phyloP scores from a whole-genome alignment of 1,140 invertebrate genomes.

The Bombyx mori region DNA sequence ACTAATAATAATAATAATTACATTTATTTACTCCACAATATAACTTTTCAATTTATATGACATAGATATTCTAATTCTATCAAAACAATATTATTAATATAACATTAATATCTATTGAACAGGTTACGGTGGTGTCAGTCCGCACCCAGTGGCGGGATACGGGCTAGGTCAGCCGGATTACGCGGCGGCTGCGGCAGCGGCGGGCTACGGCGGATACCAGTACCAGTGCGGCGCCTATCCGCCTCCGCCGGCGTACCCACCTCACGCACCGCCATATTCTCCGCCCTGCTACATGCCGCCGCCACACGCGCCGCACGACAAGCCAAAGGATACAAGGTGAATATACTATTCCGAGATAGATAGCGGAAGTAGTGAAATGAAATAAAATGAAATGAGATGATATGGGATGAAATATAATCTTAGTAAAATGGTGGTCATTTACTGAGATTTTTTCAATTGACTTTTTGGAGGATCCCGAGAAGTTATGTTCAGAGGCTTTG shows the following conservation, averaged over 20 bases:
- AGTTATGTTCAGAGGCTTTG: too few relatives aligned
- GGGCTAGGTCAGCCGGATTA: slow-evolving; percentile 85
- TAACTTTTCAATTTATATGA: neutral
- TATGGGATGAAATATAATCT: too few relatives aligned
- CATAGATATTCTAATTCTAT: neutral
- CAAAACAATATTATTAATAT: neutral
- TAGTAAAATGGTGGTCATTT: too few relatives aligned
- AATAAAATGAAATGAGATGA: too few relatives aligned
- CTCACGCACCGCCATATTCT: slow-evolving; percentile 78
- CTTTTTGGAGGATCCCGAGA: too few relatives aligned
- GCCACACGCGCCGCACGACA: slow-evolving; percentile 82
- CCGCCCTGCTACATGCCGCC: slow-evolving; percentile 89
- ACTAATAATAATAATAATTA: neutral
- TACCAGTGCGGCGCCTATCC: slow-evolving; percentile 74
- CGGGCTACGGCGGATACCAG: slow-evolving; percentile 76
- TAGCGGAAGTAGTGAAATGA: too few relatives aligned
- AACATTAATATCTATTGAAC: slow-evolving; percentile 9
- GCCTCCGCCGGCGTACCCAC: slow-evolving; percentile 76
- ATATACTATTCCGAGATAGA: slow-evolving; percentile 32
- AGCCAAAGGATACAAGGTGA: slow-evolving; percentile 84
- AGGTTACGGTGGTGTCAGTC: slow-evolving; percentile 87
- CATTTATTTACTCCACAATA: neutral
- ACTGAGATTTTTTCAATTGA: too few relatives aligned
- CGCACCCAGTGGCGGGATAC: slow-evolving; percentile 81
- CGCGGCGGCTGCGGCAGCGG: slow-evolving; percentile 75